Conservation (phyloP, 1,140 invertebrate species). For the Bombyx mandarina region DNA sequence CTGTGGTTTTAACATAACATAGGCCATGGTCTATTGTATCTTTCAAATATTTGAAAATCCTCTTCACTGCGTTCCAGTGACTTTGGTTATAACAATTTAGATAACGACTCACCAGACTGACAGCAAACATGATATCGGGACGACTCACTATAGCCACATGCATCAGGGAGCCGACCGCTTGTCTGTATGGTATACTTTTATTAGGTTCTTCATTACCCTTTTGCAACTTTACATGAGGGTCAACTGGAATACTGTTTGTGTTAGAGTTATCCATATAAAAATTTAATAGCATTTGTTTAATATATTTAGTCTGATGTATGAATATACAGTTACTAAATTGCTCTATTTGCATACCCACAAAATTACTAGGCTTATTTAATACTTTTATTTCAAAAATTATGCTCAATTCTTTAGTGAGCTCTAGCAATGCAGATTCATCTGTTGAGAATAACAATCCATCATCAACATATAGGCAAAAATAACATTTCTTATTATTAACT, state of each 20-base stretch:
- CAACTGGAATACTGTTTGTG: constrained; percentile 19
- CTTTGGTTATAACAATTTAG: too few relatives aligned
- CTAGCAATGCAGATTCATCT: constrained; percentile 15
- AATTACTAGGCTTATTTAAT: constrained; percentile 11
- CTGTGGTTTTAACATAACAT: too few relatives aligned
- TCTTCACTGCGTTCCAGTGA: too few relatives aligned
- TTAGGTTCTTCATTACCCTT: constrained; percentile 8
- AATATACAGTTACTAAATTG: constrained; percentile 11
- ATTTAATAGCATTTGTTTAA: constrained; percentile 17
- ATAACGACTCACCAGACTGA: too few relatives aligned
- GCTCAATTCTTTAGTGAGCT: constrained; percentile 24
- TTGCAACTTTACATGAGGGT: constrained; percentile 17
- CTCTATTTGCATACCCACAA: constrained; percentile 26
- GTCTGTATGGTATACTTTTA: constrained; percentile 28
- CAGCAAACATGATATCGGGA: too few relatives aligned
- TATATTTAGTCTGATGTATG: constrained; percentile 26
- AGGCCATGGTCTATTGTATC: too few relatives aligned
- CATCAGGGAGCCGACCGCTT: constrained; percentile 53
- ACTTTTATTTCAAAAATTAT: constrained; percentile 16
- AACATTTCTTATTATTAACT: constrained; percentile 22
- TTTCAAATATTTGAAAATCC: too few relatives aligned
- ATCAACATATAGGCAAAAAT: constrained; percentile 64
- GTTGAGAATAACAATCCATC: constrained; percentile 47
- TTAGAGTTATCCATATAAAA: constrained; percentile 26
- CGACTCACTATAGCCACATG: too few relatives aligned